These are phyloP conservation scores for Silvanus unidentatus DNA, from an alignment of 2,888 invertebrate species.

Conservation along the genomic window DNA sequence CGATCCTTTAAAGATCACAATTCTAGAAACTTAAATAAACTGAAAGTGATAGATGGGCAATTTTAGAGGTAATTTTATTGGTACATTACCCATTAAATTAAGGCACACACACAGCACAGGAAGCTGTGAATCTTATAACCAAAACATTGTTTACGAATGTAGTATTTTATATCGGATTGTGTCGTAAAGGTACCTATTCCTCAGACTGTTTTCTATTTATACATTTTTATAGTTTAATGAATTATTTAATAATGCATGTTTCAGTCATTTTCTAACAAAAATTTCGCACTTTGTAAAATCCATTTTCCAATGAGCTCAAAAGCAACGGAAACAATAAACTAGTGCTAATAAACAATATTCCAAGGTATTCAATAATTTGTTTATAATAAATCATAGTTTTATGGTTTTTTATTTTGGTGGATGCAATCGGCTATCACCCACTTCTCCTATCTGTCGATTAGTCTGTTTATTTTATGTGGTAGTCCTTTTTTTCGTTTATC, in stretches of 20 bases:
- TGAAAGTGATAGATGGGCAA: constrained; percentile 20
- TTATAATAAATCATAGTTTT: constrained; percentile 36
- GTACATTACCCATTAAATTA: constrained; percentile 20
- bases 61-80: constrained; percentile 22
- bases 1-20: constrained; percentile 3
- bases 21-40: constrained; percentile 24
- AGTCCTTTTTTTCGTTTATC: too few species aligned
- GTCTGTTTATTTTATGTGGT: too few species aligned
- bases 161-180: constrained; percentile 25
- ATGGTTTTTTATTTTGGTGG: constrained; percentile 15
- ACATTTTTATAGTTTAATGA: background rate
- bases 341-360: too few species aligned
- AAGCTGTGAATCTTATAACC: constrained; percentile 27
- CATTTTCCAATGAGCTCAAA: too few species aligned
- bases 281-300: too few species aligned
- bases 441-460: background rate
- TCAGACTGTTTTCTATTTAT: background rate
- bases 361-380: constrained; percentile 30
- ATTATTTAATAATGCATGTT: too few species aligned
- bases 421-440: background rate
- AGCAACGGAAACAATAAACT: too few species aligned
- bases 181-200: constrained; percentile 24
- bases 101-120: constrained; percentile 18
- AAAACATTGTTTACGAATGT: constrained; percentile 24
- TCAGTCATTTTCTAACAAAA: too few species aligned